Evolutionary conservation across 2,888 invertebrate genomes (phyloP).

Genomic region (Agrochola lota): DNA sequence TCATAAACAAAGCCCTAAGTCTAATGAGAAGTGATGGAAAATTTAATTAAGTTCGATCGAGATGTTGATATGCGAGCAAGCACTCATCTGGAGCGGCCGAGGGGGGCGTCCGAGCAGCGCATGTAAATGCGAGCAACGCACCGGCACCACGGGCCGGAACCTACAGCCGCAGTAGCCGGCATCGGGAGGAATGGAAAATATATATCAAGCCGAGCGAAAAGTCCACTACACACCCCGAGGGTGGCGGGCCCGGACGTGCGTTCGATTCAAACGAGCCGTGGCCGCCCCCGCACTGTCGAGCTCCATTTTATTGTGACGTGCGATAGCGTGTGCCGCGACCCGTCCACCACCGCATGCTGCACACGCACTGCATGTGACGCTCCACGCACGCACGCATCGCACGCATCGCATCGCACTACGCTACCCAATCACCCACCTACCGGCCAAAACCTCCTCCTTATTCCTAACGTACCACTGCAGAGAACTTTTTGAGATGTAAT

Average conservation of each 20-base stretch:
- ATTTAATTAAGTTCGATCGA: conserved; percentile 82
- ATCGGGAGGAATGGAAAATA: conserved; percentile 89
- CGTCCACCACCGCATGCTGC: conserved; percentile 36
- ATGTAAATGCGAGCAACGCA: conserved; percentile 84
- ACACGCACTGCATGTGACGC: conserved; percentile 39
- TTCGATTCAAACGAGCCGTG: conserved; percentile 89
- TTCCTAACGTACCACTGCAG: conserved; percentile 54
- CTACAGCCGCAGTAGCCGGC: conserved; percentile 85
- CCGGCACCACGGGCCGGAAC: conserved; percentile 76
- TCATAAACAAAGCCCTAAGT: conserved; percentile 41
- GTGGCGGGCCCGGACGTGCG: conserved; percentile 88
- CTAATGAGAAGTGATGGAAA: conserved; percentile 63
- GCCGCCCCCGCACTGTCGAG: conserved; percentile 76
- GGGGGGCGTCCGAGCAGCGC: conserved; percentile 77
- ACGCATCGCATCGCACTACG: conserved; percentile 24
- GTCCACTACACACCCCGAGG: conserved; percentile 89
- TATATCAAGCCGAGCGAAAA: conserved; percentile 90
- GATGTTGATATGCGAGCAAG: conserved; percentile 71
- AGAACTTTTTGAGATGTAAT: conserved; percentile 83
- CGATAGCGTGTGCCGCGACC: conserved; percentile 60
- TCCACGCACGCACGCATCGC: conserved; percentile 31
- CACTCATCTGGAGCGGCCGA: conserved; percentile 67
- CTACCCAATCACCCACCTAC: neutral
- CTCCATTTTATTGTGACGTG: conserved; percentile 73
- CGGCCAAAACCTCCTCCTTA: conserved; percentile 41